These are phyloP conservation scores for Cervus canadensis DNA, from an alignment of 2,113 vertebrate species.

Conservation along the genomic window DNA sequence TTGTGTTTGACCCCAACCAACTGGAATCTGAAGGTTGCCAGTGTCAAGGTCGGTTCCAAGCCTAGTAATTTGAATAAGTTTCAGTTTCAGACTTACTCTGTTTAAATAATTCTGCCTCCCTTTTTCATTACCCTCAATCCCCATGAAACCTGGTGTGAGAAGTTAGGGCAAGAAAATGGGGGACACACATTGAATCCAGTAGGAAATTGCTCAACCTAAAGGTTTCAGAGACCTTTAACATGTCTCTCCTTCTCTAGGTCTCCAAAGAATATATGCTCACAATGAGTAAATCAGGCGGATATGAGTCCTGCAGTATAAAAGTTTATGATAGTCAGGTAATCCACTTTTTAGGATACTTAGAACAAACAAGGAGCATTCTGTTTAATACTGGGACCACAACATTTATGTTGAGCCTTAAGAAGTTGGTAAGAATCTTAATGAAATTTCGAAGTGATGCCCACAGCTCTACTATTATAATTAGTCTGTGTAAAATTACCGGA, in stretches of 20 bases:
- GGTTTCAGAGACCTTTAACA: background rate
- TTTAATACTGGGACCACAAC: background rate
- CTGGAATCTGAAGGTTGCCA: slow-evolving; percentile 46
- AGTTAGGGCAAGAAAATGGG: background rate
- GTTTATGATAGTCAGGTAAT: background rate
- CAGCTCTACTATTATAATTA: background rate
- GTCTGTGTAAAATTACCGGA: background rate
- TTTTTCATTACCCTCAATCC: background rate
- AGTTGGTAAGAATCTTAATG: background rate
- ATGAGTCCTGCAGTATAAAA: background rate
- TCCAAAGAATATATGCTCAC: background rate
- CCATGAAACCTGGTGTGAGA: background rate
- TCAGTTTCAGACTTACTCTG: slow-evolving; percentile 40
- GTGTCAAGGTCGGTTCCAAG: slow-evolving; percentile 62
- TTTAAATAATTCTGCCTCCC: slow-evolving; percentile 3
- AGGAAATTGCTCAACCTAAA: background rate
- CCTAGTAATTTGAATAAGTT: slow-evolving; percentile 22
- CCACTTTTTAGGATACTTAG: background rate
- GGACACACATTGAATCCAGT: background rate
- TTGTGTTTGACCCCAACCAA: slow-evolving; percentile 45
- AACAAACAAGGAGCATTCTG: slow-evolving; percentile 12
- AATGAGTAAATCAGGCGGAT: background rate
- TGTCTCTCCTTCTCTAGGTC: background rate
- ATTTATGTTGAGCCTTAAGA: background rate
- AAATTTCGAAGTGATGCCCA: background rate